Base-by-base conservation (phyloP, 2,797 vertebrate species). In the Sciurus carolinensis region DNA sequence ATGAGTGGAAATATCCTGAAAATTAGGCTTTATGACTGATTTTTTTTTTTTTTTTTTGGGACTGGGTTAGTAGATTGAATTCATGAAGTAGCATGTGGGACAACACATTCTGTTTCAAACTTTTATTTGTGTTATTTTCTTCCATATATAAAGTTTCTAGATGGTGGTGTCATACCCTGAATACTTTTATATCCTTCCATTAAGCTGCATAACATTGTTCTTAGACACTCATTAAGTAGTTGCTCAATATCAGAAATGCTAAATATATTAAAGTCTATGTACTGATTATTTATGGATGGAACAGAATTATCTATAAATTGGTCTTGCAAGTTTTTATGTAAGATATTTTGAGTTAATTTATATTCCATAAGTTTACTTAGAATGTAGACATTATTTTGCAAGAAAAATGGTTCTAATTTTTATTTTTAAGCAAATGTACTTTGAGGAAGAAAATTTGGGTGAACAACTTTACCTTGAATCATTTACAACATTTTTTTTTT, bases 71-170 rank as follows among this genome's bases (percentile, higher is more conserved):
- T 87, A 92, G 59, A 30, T 64, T 90, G 17, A 18, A 69, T 77
- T 90, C 77, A 59, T 93, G 44, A 44, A 76, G 62, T 85, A 76
- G n/a, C 52, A 52, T 24, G 39, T 91, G 71, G 73, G 12, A 84
- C 24, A 36, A n/a, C 24, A 67, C 22, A 57, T 30, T 86, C 28
- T 94, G 33, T 50, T 91, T 87, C 83, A 30, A 84, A 84, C 5
- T 15, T 90, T 95, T 80, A n/a, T 84, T 93, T 80, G 39, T 75
- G 14, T 94, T 88, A 42, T 54, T 79, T 82, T 17, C 62, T 84
- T 90, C 15, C 24, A 84, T 44, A 87, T 81, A 36, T 30, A 84
- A 91, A 91, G 26, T 47, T 96, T 59, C 54, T 87, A 62, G 50
- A 87, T 30, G 17, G 17, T 71, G 62, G 57, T 82, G 57, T 77